Evolutionary conservation across 2,113 vertebrate species (phyloP).

Genomic region (Coptodon rendalli): DNA sequence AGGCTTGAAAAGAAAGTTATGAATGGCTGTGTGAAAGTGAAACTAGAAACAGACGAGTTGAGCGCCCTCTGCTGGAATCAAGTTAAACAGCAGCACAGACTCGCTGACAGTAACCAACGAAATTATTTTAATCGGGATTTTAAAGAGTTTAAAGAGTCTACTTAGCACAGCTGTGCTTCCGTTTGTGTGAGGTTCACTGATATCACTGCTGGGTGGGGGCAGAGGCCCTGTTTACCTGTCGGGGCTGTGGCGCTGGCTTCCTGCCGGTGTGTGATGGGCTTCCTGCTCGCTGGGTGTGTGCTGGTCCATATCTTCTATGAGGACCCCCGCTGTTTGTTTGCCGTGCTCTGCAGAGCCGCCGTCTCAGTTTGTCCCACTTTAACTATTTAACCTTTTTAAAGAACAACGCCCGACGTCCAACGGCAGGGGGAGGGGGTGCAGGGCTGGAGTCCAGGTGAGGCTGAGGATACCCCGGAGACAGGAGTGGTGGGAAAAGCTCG

Average conservation of each 20-base stretch:
- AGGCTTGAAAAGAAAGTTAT: not conserved
- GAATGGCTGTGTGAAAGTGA: not conserved
- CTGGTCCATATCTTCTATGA: not conserved
- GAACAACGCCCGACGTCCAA: not conserved
- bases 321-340: not conserved
- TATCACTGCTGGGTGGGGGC: not conserved
- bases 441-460: not conserved
- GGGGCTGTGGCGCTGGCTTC: not conserved
- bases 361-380: not conserved
- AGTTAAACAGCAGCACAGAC: not conserved
- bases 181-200: not conserved
- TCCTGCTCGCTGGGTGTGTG: not conserved
- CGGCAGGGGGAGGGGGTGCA: accelerated
- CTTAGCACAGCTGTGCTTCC: accelerated
- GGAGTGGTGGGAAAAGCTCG: not conserved
- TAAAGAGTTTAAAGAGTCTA: not conserved
- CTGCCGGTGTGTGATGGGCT: not conserved
- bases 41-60: not conserved
- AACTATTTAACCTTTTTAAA: not conserved
- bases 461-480: not conserved
- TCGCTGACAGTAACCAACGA: not conserved
- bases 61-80: not conserved
- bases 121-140: not conserved
- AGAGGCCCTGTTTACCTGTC: not conserved
- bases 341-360: not conserved